Base-by-base conservation (phyloP, 2,113 vertebrate species). In the Oreochromis tanganicae region DNA sequence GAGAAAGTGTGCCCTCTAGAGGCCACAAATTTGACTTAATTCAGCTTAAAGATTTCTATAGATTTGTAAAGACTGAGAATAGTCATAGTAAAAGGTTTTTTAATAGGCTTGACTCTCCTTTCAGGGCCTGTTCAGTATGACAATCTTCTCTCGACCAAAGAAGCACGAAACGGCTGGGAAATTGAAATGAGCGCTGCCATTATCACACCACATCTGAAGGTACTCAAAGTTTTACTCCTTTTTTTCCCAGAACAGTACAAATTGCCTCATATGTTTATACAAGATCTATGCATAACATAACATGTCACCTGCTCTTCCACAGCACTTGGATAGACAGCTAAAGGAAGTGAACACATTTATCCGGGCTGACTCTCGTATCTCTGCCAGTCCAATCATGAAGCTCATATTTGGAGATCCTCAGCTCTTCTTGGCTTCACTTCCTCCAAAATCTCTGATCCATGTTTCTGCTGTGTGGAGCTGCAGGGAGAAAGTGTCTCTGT, bases 131-230 rank as follows among this genome's bases (percentile, higher is more conserved):
- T 61, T 81, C 6, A 2, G 4, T 96, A 96, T 73, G 85, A 97
- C 91, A 80, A 50, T 55, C 13, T 19, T 3, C 95, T 98, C 12
- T 96, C 97, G 11, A 97, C 94, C 57, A 98, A 97, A 91, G 63
- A 90, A 2, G n/a, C 19, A 2, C 97, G 98, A 93, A 98, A 98
- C 84, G 82, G n/a, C 9, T 99, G 98, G 98, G 98, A 99, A 90
- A 80, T 88, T 19, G 71, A 90, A 34, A 78, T 97, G 83, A 93
- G 94, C 88, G 61, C 85, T 6, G 66, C 52, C 4, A 19, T 98
- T 85, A 94, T 99, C 87, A 48, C 92, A 41, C 96, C 95, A 73
- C 96, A 96, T 41, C 34, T 99, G 8, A 75, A 97, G 97, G 98
- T 98, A 85, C 84, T 36, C 91, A 80, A 34, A 29, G 2, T 3